Evolutionary conservation across 2,797 vertebrate species (phyloP), one percentile per base, ranked within the genome.

Genomic region (Cryptoblepharus egeriae): DNA sequence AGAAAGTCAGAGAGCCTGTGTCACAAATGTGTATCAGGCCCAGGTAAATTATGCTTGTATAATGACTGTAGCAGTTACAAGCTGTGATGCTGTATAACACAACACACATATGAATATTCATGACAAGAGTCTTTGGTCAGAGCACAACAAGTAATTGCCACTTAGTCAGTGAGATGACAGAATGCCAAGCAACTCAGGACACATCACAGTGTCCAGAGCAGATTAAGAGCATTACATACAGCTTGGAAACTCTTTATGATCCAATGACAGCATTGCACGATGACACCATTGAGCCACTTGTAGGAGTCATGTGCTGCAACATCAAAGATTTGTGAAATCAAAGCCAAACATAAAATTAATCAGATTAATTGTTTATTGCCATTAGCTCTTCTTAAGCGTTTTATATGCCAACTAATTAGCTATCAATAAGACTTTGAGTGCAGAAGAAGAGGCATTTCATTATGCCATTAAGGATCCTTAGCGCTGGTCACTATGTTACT

Each of bases 401-500:
- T 0, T 85, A 85, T 88, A 85, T 89, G 88, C 74, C n/a, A 70
- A 35, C 78, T 94, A 94, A 93, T 86, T 95, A 90, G 28, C 83
- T 92, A 91, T 92, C 92, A 94, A 92, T 92, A 93, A 94, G 88
- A 45, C 68, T 88, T 88, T 86, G 83, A 86, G 77, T 89, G 84
- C 85, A 87, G 93, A 93, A 93, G 84, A 89, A 84, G 55, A 86
- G 85, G 81, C 86, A 92, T 91, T 92, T 87, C 80, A 88, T 92
- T 94, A 90, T 90, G 84, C 80, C 88, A 94, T 94, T 95, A 91
- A 93, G 89, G 63, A 89, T 87, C 83, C 89, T 94, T 92, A 93
- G 85, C 86, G 91, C 82, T 82, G 92, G 92, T 93, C 90, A 92
- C 85, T 85, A 76, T 45, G 84, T 94, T 91, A 87, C 84, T 94